Conservation (phyloP, 2,113 vertebrate species). For the Motacilla tschutschensis region DNA sequence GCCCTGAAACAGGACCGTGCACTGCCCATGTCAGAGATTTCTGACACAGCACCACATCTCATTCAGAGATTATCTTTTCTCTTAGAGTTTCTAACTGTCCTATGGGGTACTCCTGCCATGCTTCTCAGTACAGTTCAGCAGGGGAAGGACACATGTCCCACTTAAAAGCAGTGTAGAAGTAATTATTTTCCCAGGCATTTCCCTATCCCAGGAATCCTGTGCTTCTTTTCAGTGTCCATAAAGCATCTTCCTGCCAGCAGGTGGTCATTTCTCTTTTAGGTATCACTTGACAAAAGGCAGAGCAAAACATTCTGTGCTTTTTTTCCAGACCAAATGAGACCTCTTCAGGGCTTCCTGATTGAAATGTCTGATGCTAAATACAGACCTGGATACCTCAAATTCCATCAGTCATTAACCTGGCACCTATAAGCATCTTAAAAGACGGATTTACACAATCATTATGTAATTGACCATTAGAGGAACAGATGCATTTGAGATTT, state of each 20-base stretch:
- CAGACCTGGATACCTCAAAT: slow-evolving; percentile 26
- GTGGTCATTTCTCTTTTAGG: neutral
- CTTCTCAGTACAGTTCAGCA: neutral
- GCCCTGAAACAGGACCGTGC: neutral
- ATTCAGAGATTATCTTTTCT: neutral
- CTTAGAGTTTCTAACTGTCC: neutral
- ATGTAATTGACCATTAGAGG: slow-evolving; percentile 65
- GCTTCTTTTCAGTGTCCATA: neutral
- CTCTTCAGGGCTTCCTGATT: neutral
- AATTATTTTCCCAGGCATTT: neutral
- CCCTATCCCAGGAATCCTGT: neutral
- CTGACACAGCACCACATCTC: neutral
- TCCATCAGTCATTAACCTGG: slow-evolving; percentile 59
- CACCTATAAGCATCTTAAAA: slow-evolving; percentile 68
- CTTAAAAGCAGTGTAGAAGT: neutral
- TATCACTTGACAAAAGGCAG: neutral
- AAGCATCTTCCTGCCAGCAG: neutral
- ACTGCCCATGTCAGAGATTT: neutral
- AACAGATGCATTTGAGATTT: slow-evolving; percentile 45
- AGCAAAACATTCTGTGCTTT: neutral
- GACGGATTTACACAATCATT: slow-evolving; percentile 57
- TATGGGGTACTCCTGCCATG: neutral
- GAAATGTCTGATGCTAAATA: slow-evolving; percentile 35
- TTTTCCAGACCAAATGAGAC: neutral
- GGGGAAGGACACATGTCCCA: neutral